Percentiles rank a stretch among this genome's conserved stretches.
phyloP scores from a whole-genome alignment of 2,888 invertebrate species.

The Sipunculus nudus region DNA sequence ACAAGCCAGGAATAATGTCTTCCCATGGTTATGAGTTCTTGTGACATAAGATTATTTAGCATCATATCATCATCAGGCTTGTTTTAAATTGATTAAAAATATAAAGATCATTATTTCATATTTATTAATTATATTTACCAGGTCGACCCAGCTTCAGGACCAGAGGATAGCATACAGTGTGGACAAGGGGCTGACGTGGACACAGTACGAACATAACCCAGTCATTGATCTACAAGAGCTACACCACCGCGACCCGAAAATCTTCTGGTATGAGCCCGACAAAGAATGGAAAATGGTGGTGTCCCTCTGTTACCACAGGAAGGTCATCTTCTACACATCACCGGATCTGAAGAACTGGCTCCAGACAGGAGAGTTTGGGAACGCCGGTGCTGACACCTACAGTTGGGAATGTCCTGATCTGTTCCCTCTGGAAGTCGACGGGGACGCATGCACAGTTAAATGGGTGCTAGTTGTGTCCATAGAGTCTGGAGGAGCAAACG shows the following conservation, averaged over 20 bases:
- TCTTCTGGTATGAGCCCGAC: background rate
- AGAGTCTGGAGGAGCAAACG: too few species aligned
- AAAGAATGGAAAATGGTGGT: constrained; percentile 5
- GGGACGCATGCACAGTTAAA: background rate
- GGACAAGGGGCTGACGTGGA: constrained; percentile 4
- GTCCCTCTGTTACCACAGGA: background rate
- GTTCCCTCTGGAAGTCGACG: background rate
- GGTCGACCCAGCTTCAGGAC: background rate
- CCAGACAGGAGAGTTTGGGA: background rate
- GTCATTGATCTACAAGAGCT: background rate
- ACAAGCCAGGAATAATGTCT: too few species aligned
- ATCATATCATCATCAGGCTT: too few species aligned
- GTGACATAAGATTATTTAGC: too few species aligned
- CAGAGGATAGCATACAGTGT: background rate
- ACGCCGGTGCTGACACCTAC: background rate
- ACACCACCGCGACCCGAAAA: constrained; percentile 3
- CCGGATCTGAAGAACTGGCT: background rate
- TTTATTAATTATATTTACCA: background rate
- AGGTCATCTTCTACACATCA: background rate
- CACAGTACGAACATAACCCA: background rate
- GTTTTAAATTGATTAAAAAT: too few species aligned
- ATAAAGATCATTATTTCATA: too few species aligned
- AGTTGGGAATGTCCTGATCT: background rate
- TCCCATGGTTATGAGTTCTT: too few species aligned
- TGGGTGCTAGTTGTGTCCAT: background rate